Conservation (phyloP, 2,113 vertebrate species). For the Bubalus kerabau region DNA sequence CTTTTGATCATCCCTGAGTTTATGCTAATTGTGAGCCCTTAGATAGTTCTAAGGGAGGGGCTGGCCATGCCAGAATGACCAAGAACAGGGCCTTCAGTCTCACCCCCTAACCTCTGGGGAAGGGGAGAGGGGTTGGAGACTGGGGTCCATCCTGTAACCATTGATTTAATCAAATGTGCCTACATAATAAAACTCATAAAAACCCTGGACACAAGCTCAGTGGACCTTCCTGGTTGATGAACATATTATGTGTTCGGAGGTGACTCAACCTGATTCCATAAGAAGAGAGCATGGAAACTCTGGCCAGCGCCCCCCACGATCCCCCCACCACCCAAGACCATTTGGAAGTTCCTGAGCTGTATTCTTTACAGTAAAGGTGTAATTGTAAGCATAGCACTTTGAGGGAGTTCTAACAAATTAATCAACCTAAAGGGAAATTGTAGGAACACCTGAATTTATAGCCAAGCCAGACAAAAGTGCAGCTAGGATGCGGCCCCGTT, state of each 20-base stretch:
- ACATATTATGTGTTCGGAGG: neutral
- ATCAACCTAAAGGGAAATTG: neutral
- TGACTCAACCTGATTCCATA: neutral
- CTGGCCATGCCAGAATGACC: neutral
- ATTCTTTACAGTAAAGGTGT: neutral
- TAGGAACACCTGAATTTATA: neutral
- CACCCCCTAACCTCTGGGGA: neutral
- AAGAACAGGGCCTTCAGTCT: neutral
- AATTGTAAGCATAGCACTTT: neutral
- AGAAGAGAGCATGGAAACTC: neutral
- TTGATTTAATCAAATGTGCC: neutral
- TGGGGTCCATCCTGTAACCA: neutral
- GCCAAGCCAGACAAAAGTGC: neutral
- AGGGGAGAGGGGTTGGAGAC: neutral
- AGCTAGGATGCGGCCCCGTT: neutral
- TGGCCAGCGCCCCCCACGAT: rapidly evolving
- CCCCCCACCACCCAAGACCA: rapidly evolving
- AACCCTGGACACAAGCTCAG: neutral
- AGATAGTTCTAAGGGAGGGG: neutral
- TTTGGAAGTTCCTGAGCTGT: neutral
- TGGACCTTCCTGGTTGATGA: neutral
- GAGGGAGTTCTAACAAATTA: neutral
- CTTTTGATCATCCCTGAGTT: neutral
- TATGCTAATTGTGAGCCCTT: neutral
- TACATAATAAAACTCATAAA: neutral